Evolutionary conservation across 1,140 invertebrate species (phyloP).

Genomic region (Teleopsis dalmanni): DNA sequence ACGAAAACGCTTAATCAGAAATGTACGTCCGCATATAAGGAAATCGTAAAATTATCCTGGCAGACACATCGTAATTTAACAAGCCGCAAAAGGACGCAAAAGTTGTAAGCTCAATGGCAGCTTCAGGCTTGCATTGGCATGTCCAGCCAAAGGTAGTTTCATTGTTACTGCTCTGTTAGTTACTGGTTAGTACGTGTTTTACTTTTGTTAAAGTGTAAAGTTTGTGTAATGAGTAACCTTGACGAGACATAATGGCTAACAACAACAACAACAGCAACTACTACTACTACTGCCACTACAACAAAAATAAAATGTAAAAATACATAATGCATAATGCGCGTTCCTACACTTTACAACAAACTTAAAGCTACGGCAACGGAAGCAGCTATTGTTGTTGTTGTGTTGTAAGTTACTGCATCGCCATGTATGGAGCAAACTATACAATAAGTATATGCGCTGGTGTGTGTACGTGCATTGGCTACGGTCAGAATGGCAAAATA

Average conservation of each 20-base stretch:
- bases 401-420: background rate
- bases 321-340: background rate
- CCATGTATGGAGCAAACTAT: background rate
- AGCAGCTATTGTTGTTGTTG: conserved; percentile 1
- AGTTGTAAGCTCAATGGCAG: too few relatives aligned
- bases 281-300: background rate
- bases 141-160: too few relatives aligned
- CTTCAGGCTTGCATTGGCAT: too few relatives aligned
- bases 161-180: too few relatives aligned
- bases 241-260: conserved; percentile 5
- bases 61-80: conserved; percentile 40
- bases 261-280: conserved; percentile 3
- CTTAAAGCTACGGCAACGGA: too few relatives aligned
- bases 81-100: background rate
- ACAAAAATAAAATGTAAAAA: conserved; percentile 5
- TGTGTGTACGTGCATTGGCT: background rate
- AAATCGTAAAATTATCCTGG: conserved; percentile 45
- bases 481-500: too few relatives aligned
- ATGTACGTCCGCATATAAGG: conserved; percentile 22
- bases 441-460: background rate
- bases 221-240: conserved; percentile 8
- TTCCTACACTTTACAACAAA: background rate
- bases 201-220: too few relatives aligned
- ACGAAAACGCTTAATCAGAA: conserved; percentile 5
- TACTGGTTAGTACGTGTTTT: too few relatives aligned